Conservation (phyloP, 2,888 invertebrate genomes). For the Phrixothrix hirtus region DNA sequence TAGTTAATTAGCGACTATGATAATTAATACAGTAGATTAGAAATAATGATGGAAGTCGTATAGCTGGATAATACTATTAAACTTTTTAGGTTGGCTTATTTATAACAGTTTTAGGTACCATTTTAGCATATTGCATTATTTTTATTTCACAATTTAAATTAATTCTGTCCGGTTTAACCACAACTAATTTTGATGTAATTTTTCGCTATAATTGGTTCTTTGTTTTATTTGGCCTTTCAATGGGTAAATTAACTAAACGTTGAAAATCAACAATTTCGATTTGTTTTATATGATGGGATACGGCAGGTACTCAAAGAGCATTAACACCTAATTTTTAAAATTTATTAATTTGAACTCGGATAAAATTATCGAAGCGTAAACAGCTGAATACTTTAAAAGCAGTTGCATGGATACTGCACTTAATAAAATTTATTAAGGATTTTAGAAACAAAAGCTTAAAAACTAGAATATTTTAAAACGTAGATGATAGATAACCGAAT, state of each 20-base stretch:
- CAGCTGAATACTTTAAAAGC: conserved; percentile 6
- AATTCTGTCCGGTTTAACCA: conserved; percentile 12
- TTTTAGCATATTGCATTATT: conserved; percentile 14
- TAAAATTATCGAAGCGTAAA: conserved; percentile 5
- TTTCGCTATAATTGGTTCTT: conserved; percentile 4
- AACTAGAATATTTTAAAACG: too few relatives aligned
- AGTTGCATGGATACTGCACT: conserved; percentile 2
- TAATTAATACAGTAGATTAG: conserved; percentile 36
- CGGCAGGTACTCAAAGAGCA: conserved; percentile 1
- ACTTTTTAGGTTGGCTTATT: conserved; percentile 12
- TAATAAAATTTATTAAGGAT: too few relatives aligned
- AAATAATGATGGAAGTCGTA: conserved; percentile 21
- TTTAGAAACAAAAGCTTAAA: too few relatives aligned
- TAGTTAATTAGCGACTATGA: conserved; percentile 34
- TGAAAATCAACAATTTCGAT: neutral
- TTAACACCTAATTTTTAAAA: conserved; percentile 9
- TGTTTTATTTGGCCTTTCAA: neutral
- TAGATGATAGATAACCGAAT: too few relatives aligned
- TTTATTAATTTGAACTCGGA: conserved; percentile 8
- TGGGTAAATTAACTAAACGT: neutral
- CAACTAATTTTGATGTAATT: conserved; percentile 11
- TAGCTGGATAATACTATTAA: conserved; percentile 7
- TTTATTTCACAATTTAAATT: conserved; percentile 13
- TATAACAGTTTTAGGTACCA: conserved; percentile 12
- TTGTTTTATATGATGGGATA: neutral